A percentile compares a stretch with the other conserved stretches of the same genome.
Conservation (phyloP, 2,797 vertebrate species). For the Myoxocephalus aenaeus region DNA sequence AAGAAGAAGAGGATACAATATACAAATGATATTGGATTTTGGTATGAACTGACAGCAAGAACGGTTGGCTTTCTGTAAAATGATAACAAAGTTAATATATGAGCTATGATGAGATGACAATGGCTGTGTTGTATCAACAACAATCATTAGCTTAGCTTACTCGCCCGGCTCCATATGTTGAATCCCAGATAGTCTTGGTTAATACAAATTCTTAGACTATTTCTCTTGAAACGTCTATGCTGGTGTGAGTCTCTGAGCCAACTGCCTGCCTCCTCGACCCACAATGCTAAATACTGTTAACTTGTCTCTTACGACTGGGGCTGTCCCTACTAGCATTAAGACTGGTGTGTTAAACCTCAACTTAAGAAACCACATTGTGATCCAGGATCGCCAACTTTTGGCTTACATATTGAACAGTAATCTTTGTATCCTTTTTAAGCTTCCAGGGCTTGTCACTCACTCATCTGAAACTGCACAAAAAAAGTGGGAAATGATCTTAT, state of each 20-base stretch:
- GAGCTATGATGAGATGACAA: neutral
- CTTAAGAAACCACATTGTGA: neutral
- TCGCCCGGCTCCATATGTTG: neutral
- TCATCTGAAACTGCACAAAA: neutral
- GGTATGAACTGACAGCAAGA: neutral
- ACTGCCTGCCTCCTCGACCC: neutral
- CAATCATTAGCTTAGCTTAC: neutral
- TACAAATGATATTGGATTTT: neutral
- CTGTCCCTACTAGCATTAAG: neutral
- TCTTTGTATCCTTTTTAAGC: neutral
- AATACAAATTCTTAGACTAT: neutral
- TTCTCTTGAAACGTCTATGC: neutral
- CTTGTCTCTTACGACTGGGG: neutral
- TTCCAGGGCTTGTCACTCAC: neutral
- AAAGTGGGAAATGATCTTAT: conserved; percentile 1
- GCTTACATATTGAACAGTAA: neutral
- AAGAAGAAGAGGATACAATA: neutral
- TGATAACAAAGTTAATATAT: neutral
- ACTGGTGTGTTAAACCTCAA: conserved; percentile 1
- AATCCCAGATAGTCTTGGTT: neutral
- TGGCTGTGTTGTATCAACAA: neutral
- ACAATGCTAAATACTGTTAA: conserved; percentile 1
- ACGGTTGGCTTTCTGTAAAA: neutral
- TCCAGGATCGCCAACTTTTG: neutral
- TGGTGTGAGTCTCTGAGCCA: neutral